A percentile compares a stretch with the other conserved stretches of the same genome.
Evolutionary conservation across 1,140 invertebrate species (phyloP).

Genomic region (Melipona quadrifasciata): DNA sequence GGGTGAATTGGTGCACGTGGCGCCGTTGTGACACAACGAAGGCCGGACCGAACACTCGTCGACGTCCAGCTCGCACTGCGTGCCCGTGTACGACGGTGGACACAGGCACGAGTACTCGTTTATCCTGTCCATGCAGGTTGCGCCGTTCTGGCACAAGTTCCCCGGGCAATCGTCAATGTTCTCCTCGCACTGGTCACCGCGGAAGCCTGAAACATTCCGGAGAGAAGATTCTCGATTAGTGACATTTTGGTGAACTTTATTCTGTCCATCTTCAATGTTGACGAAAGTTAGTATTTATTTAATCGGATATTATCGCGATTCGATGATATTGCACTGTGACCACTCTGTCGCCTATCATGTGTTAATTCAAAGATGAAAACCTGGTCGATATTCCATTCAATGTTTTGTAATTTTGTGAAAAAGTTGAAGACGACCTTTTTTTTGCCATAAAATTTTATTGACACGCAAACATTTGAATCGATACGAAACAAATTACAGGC

Average conservation of each 20-base stretch:
- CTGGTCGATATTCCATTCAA: too few species aligned
- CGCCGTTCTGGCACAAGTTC: constrained; percentile 94
- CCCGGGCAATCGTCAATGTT: constrained; percentile 95
- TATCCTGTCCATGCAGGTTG: constrained; percentile 93
- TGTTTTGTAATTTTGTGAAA: too few species aligned
- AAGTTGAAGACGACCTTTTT: too few species aligned
- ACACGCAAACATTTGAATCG: too few species aligned
- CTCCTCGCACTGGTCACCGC: constrained; percentile 93
- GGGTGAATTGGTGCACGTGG: constrained; percentile 95
- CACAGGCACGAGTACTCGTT: constrained; percentile 94
- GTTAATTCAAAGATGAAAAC: too few species aligned
- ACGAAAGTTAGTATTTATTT: neutral
- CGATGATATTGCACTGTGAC: too few species aligned
- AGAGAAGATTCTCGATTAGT: neutral
- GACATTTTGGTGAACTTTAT: accelerated
- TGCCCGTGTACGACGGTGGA: constrained; percentile 92
- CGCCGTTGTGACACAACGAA: constrained; percentile 95
- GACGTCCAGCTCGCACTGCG: constrained; percentile 90
- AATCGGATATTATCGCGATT: too few species aligned
- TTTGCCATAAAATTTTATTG: too few species aligned
- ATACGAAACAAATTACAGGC: too few species aligned
- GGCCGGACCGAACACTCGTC: constrained; percentile 91
- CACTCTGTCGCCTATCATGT: too few species aligned
- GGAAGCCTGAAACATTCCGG: constrained; percentile 86
- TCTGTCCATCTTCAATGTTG: neutral